Evolutionary conservation across 2,888 invertebrate species (phyloP), one percentile per base, ranked within the genome.

Genomic region (Ceratothoa steindachneri): DNA sequence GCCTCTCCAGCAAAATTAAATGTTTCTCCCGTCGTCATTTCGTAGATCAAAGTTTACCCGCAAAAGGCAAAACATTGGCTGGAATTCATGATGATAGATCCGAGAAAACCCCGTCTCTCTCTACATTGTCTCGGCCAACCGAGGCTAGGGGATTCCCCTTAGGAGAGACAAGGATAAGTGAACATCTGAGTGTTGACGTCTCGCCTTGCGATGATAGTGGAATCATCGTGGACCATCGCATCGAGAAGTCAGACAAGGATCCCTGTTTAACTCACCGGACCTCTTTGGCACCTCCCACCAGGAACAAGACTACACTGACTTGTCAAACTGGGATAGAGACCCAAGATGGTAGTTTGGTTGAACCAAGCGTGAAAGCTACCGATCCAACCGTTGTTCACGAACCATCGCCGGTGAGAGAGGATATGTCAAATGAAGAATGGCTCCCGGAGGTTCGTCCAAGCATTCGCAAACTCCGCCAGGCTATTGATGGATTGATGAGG

Each of bases 1-100:
- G 93, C 84, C 86, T 93, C 78, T 90, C 91, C 28, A 91, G 92
- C 81, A 93, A 93, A 85, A 90, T 91, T 0, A 92, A 92, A 82
- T 91, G 91, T 83, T 85, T 93, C 2, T 91, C 91, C 82, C 90
- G 90, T 0, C 86, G 53, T 60, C 19, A 51, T 29, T 28, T n/a
- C 22, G n/a, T 24, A 22, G 24, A 24, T 15, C 12, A n/a, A 22
- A 22, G 2, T 60, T 60, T 12, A 24, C 12, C n/a, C 22, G 41
- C 15, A 41, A 41, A 41, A 41, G 7, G 7, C 7, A 41, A 41
- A 5, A 9, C 41, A 41, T 5, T 41, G 5, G 15, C 5, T 41
- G 15, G 15, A 15, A 15, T 9, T 9, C 7, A 41, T 15, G 12
- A 24, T 12, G 24, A 60, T 22, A 24, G 1, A 1, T n/a, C 19